phyloP scores from a whole-genome alignment of 2,888 invertebrate genomes.

The Megaustenia siamemsis region DNA sequence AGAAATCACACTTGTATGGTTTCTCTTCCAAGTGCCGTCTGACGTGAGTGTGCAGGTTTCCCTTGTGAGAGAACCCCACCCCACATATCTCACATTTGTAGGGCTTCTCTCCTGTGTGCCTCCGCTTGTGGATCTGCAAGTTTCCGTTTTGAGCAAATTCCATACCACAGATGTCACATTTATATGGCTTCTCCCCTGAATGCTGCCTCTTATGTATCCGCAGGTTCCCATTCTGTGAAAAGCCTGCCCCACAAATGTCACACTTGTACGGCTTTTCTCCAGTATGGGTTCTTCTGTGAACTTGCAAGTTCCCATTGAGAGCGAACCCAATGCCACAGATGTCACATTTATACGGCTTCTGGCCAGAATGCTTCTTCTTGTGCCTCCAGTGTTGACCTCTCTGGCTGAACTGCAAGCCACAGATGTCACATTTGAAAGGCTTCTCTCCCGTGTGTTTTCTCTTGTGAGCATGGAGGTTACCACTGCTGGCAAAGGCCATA shows the following conservation, averaged over 20 bases:
- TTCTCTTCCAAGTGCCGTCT: conserved; percentile 14
- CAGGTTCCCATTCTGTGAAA: conserved; percentile 46
- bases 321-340: conserved; percentile 20
- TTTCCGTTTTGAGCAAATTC: conserved; percentile 46
- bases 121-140: conserved; percentile 22
- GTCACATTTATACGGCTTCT: conserved; percentile 51
- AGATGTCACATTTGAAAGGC: conserved; percentile 34
- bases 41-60: conserved; percentile 27
- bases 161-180: conserved; percentile 34
- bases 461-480: conserved; percentile 5
- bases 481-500: conserved; percentile 31
- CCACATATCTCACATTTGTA: conserved; percentile 29
- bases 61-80: conserved; percentile 35
- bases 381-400: conserved; percentile 48
- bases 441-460: conserved; percentile 26
- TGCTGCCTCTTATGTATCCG: conserved; percentile 51
- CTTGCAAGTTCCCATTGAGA: background rate
- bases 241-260: conserved; percentile 46
- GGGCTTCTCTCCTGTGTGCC: conserved; percentile 20
- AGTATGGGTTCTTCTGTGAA: conserved; percentile 7
- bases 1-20: conserved; percentile 21
- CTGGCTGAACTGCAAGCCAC: conserved; percentile 23
- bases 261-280: conserved; percentile 50
- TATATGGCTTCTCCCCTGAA: conserved; percentile 53
- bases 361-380: conserved; percentile 50